Evolutionary conservation across 2,113 vertebrate species (phyloP), one percentile per base, ranked within the genome.

Genomic region (Petromus typicus): DNA sequence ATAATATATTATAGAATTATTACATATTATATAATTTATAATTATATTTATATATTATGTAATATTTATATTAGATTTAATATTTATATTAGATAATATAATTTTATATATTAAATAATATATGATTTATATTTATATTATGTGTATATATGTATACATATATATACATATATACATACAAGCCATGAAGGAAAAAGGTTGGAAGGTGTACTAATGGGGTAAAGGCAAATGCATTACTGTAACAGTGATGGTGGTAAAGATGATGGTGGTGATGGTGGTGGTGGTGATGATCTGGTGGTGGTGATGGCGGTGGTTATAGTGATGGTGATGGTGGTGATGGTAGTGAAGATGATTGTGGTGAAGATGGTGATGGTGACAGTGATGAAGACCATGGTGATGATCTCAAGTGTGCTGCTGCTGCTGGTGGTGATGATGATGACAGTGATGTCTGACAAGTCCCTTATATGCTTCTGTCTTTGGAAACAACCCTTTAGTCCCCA

Each of bases 251-350:
- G 11, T 9, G 30, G 7, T n/a, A 34, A 3, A n/a, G 48, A 12
- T 7, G 66, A 7, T 43, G 11, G 10, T 43, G 69, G 6, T 25
- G 22, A 12, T 12, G 11, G 5, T 34, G 66, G 7, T 37, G 56
- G 0, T 57, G 59, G 1, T 9, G 69, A 0, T 12, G 13, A 0
- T 57, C 32, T 71, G 54, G 3, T 30, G 2, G 1, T 40, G 40
- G 2, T 45, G 71, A 2, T 45, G 40, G 2, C 45, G 71, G 2
- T 45, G 40, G 5, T 30, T 4, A 1, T 75, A 5, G 1, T 45
- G 5, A 5, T 27, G 25, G 1, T 75, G 71, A 2, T 30, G 23
- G 1, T 30, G 5, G 1, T 45, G 67, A 1, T 40, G 67, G 1
- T 40, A 8, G 0, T 23, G n/a, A 3, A 40, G 67, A 1, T 40